phyloP scores from a whole-genome alignment of 2,113 vertebrate species.

The Hippocampus mohnikei region DNA sequence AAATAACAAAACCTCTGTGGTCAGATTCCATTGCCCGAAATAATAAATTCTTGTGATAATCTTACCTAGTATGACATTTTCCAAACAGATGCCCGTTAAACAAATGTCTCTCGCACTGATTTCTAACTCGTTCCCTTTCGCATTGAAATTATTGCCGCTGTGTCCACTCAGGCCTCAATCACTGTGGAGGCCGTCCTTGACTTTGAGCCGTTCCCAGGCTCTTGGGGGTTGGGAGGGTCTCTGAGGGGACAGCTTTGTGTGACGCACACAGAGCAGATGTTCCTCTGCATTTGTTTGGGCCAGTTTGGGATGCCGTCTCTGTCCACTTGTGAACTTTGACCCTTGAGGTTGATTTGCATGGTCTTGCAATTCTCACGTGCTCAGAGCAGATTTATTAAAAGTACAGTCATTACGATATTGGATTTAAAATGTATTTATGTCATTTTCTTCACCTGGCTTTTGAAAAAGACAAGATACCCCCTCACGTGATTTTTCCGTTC shows the following conservation, averaged over 20 bases:
- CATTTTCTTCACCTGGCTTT: neutral
- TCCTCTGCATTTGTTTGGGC: conserved; percentile 60
- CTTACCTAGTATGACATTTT: neutral
- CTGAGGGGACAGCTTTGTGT: conserved; percentile 59
- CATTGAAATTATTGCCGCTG: neutral
- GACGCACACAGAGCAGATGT: conserved; percentile 71
- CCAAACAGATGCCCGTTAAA: neutral
- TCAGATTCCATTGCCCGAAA: neutral
- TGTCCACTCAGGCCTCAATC: conserved; percentile 41
- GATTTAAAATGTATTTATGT: neutral
- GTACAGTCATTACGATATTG: too few relatives aligned
- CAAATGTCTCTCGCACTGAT: neutral
- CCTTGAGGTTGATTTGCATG: conserved; percentile 56
- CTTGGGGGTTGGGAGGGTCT: conserved; percentile 35
- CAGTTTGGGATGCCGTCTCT: conserved; percentile 55
- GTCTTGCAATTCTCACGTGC: conserved; percentile 39
- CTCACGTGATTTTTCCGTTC: neutral
- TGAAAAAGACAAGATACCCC: neutral
- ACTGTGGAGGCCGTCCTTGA: conserved; percentile 55
- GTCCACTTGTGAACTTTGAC: conserved; percentile 63
- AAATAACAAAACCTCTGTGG: neutral
- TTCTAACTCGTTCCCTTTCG: neutral
- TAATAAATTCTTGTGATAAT: neutral
- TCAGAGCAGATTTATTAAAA: conserved; percentile 12
- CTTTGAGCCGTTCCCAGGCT: conserved; percentile 68